Evolutionary conservation across 2,888 invertebrate species (phyloP), one percentile per base, ranked within the genome.

Genomic region (Drosophila lacicola): DNA sequence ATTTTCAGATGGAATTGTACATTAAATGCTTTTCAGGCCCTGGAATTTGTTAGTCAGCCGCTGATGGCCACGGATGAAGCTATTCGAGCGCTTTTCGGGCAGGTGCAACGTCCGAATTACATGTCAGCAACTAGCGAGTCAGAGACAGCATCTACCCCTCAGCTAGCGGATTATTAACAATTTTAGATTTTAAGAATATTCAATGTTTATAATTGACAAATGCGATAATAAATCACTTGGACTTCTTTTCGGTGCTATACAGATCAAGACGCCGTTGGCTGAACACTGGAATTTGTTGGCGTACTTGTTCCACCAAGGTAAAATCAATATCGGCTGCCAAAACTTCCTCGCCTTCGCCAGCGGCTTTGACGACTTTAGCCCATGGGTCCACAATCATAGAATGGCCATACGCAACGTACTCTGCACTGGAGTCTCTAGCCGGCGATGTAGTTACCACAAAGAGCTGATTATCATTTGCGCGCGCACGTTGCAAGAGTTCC

Each of bases 321-420:
- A 97, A 92, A 93, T 98, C 97, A 65, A 99, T 94, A 87, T 97
- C 96, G 34, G 94, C 95, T 62, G 95, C 93, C 5, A 98, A 9
- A 19, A 68, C 72, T 41, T 89, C 69, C 46, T 88, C 86, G 4
- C 34, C 70, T 5, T 77, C 13, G 93, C 93, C 95, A 29, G 98
- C 95, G 80, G 94, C 93, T 0, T 93, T 93, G 0, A 96, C 89
- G 0, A 98, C 94, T 70, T 95, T 94, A 0, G 96, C 92, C 93
- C 93, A 96, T 95, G 99, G 98, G 93, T 95, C 95, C 0, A 97
- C 95, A 2, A 97, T 92, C 90, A 96, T 94, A 5, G 97, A 96
- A 92, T 99, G 97, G 0, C 98, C 99, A 95, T 96, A 98, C 1
- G 98, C 97, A 17, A 96, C 94, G 92, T 98, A 99, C 96, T 97